Conservation (phyloP, 2,797 vertebrate species). For the Oreonectes daqikongensis region DNA sequence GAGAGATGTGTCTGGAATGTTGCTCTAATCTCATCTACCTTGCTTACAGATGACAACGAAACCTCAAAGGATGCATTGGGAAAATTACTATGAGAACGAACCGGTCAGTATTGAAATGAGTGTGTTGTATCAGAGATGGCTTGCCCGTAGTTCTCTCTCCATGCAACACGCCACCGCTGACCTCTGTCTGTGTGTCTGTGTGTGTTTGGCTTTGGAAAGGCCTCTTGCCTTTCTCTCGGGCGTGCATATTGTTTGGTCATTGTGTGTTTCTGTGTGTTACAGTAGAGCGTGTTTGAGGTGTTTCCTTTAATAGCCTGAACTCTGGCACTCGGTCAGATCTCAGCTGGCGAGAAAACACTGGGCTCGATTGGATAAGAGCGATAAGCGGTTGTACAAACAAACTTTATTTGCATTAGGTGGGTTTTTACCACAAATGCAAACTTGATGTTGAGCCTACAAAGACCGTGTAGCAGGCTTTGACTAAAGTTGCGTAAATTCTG, state of each 20-base stretch:
- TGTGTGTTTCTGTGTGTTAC: constrained; percentile 54
- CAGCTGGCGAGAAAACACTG: constrained; percentile 50
- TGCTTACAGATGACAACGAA: constrained; percentile 93
- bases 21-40: constrained; percentile 78
- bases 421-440: constrained; percentile 28
- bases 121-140: constrained; percentile 55
- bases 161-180: constrained; percentile 17
- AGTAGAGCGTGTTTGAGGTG: too few species aligned
- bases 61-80: constrained; percentile 90
- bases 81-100: constrained; percentile 95
- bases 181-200: constrained; percentile 46
- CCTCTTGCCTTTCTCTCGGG: constrained; percentile 38
- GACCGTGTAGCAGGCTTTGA: background rate
- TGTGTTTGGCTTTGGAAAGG: constrained; percentile 19
- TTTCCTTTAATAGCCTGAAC: constrained; percentile 43
- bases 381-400: constrained; percentile 53
- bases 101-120: constrained; percentile 87
- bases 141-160: constrained; percentile 66
- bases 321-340: constrained; percentile 43
- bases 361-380: constrained; percentile 41
- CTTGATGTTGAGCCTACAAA: constrained; percentile 27
- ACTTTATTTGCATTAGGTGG: constrained; percentile 52
- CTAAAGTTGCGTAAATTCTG: background rate
- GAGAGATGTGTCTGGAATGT: constrained; percentile 50
- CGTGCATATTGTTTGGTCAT: constrained; percentile 61